These are phyloP conservation scores for Eucidaris tribuloides DNA, from an alignment of 35 echinoderm and acorn worm species.

Conservation along the genomic window DNA sequence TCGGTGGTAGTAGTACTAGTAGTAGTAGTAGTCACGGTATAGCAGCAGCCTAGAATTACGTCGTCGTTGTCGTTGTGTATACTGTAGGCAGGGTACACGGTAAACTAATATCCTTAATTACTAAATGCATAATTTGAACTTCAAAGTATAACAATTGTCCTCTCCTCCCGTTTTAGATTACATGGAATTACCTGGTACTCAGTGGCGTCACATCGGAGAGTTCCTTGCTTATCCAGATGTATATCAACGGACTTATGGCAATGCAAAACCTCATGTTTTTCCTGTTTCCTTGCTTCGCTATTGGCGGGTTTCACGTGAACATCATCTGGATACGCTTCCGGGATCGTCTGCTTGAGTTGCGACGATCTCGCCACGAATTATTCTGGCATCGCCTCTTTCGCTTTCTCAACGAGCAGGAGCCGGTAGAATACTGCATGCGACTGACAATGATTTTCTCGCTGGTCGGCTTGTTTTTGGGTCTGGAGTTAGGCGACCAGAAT, in stretches of 20 bases:
- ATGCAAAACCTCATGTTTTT: conserved; percentile 56
- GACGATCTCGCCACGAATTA: not conserved
- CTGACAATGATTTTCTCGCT: conserved; percentile 70
- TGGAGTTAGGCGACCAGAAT: conserved; percentile 62
- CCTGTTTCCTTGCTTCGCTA: conserved; percentile 23
- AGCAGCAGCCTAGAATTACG: too few relatives aligned
- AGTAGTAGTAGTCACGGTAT: too few relatives aligned
- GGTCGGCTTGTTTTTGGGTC: conserved; percentile 55
- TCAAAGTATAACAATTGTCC: too few relatives aligned
- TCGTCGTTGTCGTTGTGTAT: too few relatives aligned
- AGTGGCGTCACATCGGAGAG: not conserved
- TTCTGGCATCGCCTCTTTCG: conserved; percentile 41
- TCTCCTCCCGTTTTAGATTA: not conserved
- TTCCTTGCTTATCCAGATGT: not conserved
- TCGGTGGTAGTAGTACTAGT: too few relatives aligned
- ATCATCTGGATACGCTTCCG: conserved; percentile 40
- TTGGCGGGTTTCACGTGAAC: conserved; percentile 49
- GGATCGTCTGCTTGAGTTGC: conserved; percentile 32
- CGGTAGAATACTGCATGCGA: not conserved
- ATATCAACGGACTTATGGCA: conserved; percentile 63
- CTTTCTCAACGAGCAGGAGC: conserved; percentile 37
- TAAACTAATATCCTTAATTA: too few relatives aligned
- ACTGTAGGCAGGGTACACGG: too few relatives aligned
- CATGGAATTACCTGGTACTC: conserved; percentile 27
- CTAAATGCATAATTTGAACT: too few relatives aligned